A percentile compares a stretch with the other conserved stretches of the same genome.
Conservation (phyloP, 2,797 vertebrate species). For the Cyclopterus lumpus region DNA sequence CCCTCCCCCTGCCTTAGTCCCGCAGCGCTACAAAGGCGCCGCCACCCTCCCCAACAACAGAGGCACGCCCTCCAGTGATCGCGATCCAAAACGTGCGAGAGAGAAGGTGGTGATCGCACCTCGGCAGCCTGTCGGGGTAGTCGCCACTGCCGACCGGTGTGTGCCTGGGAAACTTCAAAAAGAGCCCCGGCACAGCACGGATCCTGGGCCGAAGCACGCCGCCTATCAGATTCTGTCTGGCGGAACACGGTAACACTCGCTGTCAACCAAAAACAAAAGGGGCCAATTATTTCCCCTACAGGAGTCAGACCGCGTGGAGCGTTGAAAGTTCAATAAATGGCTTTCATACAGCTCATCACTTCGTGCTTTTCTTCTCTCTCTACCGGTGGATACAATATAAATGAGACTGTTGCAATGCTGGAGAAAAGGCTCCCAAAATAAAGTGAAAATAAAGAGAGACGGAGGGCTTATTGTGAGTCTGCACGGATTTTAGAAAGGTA, state of each 20-base stretch:
- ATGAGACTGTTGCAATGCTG: slow-evolving; percentile 44
- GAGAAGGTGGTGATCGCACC: slow-evolving; percentile 30
- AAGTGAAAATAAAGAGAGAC: slow-evolving; percentile 21
- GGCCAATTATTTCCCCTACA: slow-evolving; percentile 65
- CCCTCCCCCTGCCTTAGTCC: slow-evolving; percentile 30
- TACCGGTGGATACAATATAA: slow-evolving; percentile 62
- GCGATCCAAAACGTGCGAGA: slow-evolving; percentile 11
- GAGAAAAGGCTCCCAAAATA: slow-evolving; percentile 36
- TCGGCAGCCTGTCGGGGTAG: slow-evolving; percentile 28
- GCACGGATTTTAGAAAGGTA: slow-evolving; percentile 29
- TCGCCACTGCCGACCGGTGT: slow-evolving; percentile 17
- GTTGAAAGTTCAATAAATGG: slow-evolving; percentile 52
- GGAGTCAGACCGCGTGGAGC: slow-evolving; percentile 38
- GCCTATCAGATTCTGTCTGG: slow-evolving; percentile 38
- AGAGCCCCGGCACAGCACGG: slow-evolving; percentile 18
- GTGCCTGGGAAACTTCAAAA: slow-evolving; percentile 48
- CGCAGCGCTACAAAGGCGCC: slow-evolving; percentile 34
- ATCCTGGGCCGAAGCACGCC: slow-evolving; percentile 17
- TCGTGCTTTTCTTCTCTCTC: slow-evolving; percentile 22
- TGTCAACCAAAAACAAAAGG: slow-evolving; percentile 56
- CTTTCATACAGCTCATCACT: slow-evolving; percentile 56
- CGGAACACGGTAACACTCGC: slow-evolving; percentile 17
- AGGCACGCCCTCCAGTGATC: slow-evolving; percentile 52
- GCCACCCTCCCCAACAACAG: slow-evolving; percentile 24
- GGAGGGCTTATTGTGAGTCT: slow-evolving; percentile 25